Evolutionary conservation across 2,888 invertebrate genomes (phyloP), one percentile per base, ranked within the genome.

Genomic region (Oscheius sp.): DNA sequence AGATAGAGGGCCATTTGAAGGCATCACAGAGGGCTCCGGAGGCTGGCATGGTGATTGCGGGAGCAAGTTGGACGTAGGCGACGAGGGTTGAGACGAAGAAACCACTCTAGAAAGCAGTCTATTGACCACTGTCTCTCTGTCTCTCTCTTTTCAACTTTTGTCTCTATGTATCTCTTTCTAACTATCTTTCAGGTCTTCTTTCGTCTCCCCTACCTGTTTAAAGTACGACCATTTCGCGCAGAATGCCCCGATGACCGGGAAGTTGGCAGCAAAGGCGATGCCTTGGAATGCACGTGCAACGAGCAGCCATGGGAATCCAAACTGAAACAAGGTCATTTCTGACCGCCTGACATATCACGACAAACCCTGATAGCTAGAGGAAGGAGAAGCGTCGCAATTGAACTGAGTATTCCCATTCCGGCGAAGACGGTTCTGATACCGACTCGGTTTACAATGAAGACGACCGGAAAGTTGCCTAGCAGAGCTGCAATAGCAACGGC

Each of bases 161-260:
- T n/a, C 55, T n/a, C 55, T 55, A 3, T 55, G 29, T 55, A 5
- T 55, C 55, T 55, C 21, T 55, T 5, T 55, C 29, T 1, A 21
- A 21, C 21, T 21, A 21, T 21, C 21, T 21, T 21, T 21, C 21
- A 21, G 21, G 21, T 21, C 21, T 21, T 21, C 21, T 21, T 10
- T 66, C 42, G 42, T 42, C 42, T 21, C 21, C 0, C 42, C 29
- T 50, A 79, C 79, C 74, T 88, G 88, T 65, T 88, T 88, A 77
- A 83, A 88, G 70, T 88, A 88, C 4, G 87, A 83, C 87, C 87
- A 88, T 77, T 87, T 88, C 62, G 84, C 82, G 37, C 85, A 84
- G 78, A 88, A 88, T 0, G 86, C 82, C 11, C 88, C 88, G 65
- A 88, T 88, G 29, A 87, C 88, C 10, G 88, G 87, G 76, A 88